Conservation (phyloP, 2,797 vertebrate genomes). For the Argentina silus region DNA sequence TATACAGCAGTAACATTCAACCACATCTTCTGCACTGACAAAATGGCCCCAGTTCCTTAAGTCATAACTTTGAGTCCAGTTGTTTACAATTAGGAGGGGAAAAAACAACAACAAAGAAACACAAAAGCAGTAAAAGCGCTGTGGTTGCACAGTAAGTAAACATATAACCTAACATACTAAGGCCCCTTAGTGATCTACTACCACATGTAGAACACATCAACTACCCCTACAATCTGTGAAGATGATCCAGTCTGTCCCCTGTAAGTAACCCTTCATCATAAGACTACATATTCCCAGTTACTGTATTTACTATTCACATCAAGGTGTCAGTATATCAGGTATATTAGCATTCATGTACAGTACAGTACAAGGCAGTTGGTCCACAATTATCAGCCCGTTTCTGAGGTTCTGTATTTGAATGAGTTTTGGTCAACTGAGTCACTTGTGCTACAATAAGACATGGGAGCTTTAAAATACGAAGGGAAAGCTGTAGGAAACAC, state of each 20-base stretch:
- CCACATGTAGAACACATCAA: neutral
- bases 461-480: neutral
- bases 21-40: neutral
- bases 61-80: neutral
- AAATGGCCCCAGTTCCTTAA: neutral
- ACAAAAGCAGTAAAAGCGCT: neutral
- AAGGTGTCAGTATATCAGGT: neutral
- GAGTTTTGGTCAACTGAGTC: neutral
- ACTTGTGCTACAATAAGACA: neutral
- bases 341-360: neutral
- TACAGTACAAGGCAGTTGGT: constrained; percentile 11
- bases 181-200: neutral
- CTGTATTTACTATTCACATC: neutral
- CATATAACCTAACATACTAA: neutral
- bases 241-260: constrained; percentile 1
- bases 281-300: neutral
- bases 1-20: constrained; percentile 3
- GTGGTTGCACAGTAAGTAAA: constrained; percentile 4
- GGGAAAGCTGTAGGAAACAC: too few relatives aligned
- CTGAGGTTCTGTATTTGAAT: neutral
- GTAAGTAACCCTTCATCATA: neutral
- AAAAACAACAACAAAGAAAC: neutral
- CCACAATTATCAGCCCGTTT: neutral
- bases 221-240: neutral
- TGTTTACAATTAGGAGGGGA: neutral